phyloP scores from a whole-genome alignment of 2,797 vertebrate genomes.

The Salarias fasciatus region DNA sequence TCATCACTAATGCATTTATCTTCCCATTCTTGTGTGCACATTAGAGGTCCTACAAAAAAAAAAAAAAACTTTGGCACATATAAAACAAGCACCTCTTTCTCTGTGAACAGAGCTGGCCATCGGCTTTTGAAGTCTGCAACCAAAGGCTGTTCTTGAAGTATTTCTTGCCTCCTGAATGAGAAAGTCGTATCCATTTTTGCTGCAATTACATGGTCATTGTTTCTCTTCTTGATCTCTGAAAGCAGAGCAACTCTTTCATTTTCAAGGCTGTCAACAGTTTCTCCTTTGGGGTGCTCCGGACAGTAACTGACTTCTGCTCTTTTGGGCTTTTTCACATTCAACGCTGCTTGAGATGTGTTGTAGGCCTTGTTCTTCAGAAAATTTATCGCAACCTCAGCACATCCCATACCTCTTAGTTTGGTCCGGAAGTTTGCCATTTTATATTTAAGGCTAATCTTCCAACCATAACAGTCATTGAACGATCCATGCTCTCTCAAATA shows the following conservation, averaged over 20 bases:
- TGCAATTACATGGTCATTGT: background rate
- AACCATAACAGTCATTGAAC: slow-evolving; percentile 12
- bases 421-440: slow-evolving; percentile 19
- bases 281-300: slow-evolving; percentile 3
- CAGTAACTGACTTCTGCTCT: background rate
- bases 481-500: slow-evolving; percentile 24
- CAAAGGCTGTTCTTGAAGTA: slow-evolving; percentile 9
- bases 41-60: too few relatives aligned
- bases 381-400: slow-evolving; percentile 1
- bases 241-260: background rate
- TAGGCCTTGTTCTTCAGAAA: slow-evolving; percentile 5
- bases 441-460: slow-evolving; percentile 20
- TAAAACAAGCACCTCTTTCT: too few relatives aligned
- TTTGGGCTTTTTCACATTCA: slow-evolving; percentile 14
- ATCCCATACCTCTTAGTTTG: background rate
- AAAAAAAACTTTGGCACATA: too few relatives aligned
- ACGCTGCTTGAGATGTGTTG: too few relatives aligned
- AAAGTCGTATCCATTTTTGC: slow-evolving; percentile 7
- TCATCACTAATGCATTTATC: too few relatives aligned
- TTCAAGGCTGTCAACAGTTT: background rate
- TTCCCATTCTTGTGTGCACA: too few relatives aligned
- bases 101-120: background rate
- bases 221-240: background rate
- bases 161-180: background rate
- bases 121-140: slow-evolving; percentile 4